These are phyloP conservation scores for Philypnodon macrostomus DNA, from an alignment of 2,797 vertebrate species.

Conservation along the genomic window DNA sequence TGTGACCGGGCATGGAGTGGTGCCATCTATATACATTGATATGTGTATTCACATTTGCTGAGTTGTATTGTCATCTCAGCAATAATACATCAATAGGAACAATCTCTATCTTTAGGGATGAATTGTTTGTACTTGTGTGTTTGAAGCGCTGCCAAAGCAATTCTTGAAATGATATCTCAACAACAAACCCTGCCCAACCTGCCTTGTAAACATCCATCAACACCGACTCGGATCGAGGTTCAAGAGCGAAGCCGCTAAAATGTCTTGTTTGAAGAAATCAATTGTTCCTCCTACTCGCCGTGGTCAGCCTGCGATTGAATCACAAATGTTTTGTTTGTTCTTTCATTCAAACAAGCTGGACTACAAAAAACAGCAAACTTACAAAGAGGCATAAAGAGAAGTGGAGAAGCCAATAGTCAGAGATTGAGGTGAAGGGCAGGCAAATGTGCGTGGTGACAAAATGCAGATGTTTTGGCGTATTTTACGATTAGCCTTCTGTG, in stretches of 20 bases:
- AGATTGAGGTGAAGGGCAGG: conserved; percentile 34
- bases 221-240: conserved; percentile 13
- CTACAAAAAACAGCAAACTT: conserved; percentile 36
- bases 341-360: conserved; percentile 20
- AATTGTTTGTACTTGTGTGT: background rate
- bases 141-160: background rate
- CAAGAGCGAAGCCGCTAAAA: conserved; percentile 8
- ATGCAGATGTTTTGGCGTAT: no score
- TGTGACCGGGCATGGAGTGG: background rate
- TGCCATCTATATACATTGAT: background rate
- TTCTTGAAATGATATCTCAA: background rate
- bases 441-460: no score
- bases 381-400: conserved; percentile 18
- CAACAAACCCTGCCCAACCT: background rate
- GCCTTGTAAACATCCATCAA: conserved; percentile 13
- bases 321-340: conserved; percentile 12
- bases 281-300: conserved; percentile 11
- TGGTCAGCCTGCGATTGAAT: conserved; percentile 8
- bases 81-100: background rate
- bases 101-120: background rate
- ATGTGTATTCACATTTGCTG: background rate
- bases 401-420: conserved; percentile 8
- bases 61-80: background rate
- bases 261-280: conserved; percentile 25
- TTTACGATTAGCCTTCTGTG: no score